Evolutionary conservation across 2,113 vertebrate genomes (phyloP), one percentile per base, ranked within the genome.

Genomic region (Pelvicachromis taeniatus): DNA sequence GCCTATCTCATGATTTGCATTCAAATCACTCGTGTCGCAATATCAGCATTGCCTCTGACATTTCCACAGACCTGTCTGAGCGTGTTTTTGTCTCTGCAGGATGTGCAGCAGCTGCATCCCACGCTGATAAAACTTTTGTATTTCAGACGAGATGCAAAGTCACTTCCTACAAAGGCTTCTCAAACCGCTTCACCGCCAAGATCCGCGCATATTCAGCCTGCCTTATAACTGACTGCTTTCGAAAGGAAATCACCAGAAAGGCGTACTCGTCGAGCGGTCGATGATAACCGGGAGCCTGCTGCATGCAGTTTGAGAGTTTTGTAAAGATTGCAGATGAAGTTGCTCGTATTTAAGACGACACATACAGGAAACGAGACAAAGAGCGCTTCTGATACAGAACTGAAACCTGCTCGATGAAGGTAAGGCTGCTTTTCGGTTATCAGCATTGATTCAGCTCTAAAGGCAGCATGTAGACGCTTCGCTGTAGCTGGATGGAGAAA

Each of bases 351-450:
- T 68, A 10, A 79, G 9, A 45, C 61, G 59, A 70, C 81, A 17
- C 45, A 21, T 88, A 91, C 89, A 93, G 92, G 94, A 94, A 94
- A 81, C 85, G 61, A 87, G 68, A 88, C 55, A 75, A 53, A 88
- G 58, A 42, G 29, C 61, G 63, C 33, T n/a, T n/a, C 23, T 40
- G 48, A 45, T 75, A 38, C 75, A 79, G 42, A 91, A 87, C 9
- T 90, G 91, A 91, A 90, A 94, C 85, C 84, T 81, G 77, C 1
- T 31, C n/a, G 17, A 77, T 83, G 70, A 84, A 89, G 93, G 93
- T 95, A 91, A 91, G 38, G 26, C 45, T 48, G 29, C 7, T 17
- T 82, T 79, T 63, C 23, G 31, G 23, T 14, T 55, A 1, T 9
- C 45, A 75, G 23, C 70, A 1, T 75, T 50, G 48, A 33, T 52